These are phyloP conservation scores for Aplidium turbinatum DNA, from an alignment of 23 tunicate species.

Conservation along the genomic window DNA sequence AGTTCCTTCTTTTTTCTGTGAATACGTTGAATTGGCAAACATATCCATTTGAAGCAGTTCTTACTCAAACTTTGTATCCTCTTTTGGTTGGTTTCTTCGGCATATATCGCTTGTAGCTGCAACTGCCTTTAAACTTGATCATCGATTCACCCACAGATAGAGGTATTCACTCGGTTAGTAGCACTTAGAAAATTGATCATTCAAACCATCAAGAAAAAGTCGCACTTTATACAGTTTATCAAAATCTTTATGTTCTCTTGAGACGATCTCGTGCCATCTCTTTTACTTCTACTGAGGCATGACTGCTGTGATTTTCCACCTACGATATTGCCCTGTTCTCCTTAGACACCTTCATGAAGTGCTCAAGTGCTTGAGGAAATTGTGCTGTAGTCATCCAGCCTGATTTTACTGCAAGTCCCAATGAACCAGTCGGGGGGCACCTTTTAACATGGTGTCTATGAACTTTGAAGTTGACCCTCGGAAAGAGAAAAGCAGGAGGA, in stretches of 20 bases:
- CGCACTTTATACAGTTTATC: constrained; percentile 23
- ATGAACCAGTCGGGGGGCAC: too few species aligned
- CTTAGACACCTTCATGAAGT: too few species aligned
- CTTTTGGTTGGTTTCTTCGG: constrained; percentile 19
- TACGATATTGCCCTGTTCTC: too few species aligned
- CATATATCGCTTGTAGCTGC: constrained; percentile 1
- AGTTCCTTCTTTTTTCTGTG: constrained; percentile 14
- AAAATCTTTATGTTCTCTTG: background rate
- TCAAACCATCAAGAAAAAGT: constrained; percentile 12
- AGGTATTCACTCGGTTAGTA: constrained; percentile 14
- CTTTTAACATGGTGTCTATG: too few species aligned
- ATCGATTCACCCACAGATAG: constrained; percentile 20
- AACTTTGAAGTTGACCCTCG: too few species aligned
- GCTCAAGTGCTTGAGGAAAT: too few species aligned
- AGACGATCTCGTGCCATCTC: too few species aligned
- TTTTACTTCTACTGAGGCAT: too few species aligned
- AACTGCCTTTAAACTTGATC: constrained; percentile 25
- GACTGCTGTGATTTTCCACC: too few species aligned
- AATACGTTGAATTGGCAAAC: constrained; percentile 7
- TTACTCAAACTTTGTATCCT: constrained; percentile 21
- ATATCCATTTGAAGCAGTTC: constrained; percentile 2
- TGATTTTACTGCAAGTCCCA: too few species aligned
- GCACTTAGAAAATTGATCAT: constrained; percentile 7
- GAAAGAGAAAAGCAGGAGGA: too few species aligned
- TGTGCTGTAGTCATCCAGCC: too few species aligned